Conservation (phyloP, 2,888 invertebrate species). For the Anagyrus pseudococci region DNA sequence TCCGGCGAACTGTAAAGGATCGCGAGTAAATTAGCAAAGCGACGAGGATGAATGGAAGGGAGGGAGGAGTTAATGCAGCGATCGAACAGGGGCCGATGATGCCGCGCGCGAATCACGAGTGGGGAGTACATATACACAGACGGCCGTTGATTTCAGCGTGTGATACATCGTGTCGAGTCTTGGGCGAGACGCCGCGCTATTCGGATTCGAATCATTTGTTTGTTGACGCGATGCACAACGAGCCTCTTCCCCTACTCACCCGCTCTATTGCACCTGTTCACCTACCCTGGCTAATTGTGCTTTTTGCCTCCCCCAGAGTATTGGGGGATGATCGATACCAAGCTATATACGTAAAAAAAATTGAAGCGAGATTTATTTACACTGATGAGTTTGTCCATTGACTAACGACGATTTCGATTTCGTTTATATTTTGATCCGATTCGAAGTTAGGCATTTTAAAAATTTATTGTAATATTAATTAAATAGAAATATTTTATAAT, state of each 20-base stretch:
- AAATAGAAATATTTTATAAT: too few relatives aligned
- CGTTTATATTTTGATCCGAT: too few relatives aligned
- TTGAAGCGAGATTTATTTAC: not conserved
- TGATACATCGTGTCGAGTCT: slow-evolving; percentile 50
- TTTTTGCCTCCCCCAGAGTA: not conserved
- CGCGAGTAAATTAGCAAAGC: not conserved
- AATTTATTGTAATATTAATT: too few relatives aligned
- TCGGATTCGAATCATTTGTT: slow-evolving; percentile 23
- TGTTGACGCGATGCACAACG: slow-evolving; percentile 3
- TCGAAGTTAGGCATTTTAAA: too few relatives aligned
- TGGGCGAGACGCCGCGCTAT: slow-evolving; percentile 38
- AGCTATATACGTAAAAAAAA: not conserved
- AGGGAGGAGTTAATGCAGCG: slow-evolving; percentile 52
- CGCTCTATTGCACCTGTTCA: too few relatives aligned
- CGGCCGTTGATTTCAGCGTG: slow-evolving; percentile 41
- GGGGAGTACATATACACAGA: not conserved
- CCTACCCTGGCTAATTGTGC: not conserved
- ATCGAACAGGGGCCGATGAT: slow-evolving; percentile 58
- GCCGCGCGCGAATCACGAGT: slow-evolving; percentile 37
- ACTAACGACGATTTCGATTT: not conserved
- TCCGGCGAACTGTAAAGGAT: not conserved
- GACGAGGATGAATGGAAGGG: not conserved
- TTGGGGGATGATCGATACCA: not conserved
- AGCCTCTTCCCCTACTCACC: too few relatives aligned
- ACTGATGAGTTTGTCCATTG: not conserved